These are phyloP conservation scores for Ceratina australensis DNA, from an alignment of 1,140 invertebrate species.

Conservation along the genomic window DNA sequence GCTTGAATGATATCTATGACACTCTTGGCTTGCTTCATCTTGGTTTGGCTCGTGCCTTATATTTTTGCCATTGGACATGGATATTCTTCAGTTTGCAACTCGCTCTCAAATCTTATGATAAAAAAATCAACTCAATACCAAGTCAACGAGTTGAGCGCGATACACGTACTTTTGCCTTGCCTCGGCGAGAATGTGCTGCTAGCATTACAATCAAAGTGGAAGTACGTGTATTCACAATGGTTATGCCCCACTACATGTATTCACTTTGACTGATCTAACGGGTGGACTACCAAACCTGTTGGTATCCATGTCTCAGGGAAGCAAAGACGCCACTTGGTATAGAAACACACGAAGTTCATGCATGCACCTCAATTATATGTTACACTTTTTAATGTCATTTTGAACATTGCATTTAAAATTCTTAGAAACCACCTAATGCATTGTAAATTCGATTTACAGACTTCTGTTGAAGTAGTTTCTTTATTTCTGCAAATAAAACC, in stretches of 20 bases:
- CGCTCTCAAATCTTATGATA: too few relatives aligned
- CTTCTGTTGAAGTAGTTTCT: constrained; percentile 84
- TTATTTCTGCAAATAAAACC: constrained; percentile 83
- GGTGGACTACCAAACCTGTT: constrained; percentile 42
- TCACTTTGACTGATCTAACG: constrained; percentile 18
- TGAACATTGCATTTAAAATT: constrained; percentile 58
- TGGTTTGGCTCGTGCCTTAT: too few relatives aligned
- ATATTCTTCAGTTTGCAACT: too few relatives aligned
- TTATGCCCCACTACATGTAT: constrained; percentile 29
- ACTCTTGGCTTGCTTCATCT: too few relatives aligned
- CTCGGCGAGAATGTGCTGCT: too few relatives aligned
- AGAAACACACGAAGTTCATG: constrained; percentile 51
- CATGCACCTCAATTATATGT: constrained; percentile 36
- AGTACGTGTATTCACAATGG: constrained; percentile 19
- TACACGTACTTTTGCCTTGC: too few relatives aligned
- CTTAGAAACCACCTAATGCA: constrained; percentile 82
- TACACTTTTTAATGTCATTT: constrained; percentile 41
- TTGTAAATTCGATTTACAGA: constrained; percentile 88
- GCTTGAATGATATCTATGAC: too few relatives aligned
- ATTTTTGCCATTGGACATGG: too few relatives aligned
- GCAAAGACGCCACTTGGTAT: constrained; percentile 31
- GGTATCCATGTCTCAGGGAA: constrained; percentile 31
- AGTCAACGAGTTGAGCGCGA: too few relatives aligned
- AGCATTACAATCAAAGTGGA: constrained; percentile 24
- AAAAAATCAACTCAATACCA: too few relatives aligned